Conservation (phyloP, 1,140 invertebrate species). For the Acarapis woodi region DNA sequence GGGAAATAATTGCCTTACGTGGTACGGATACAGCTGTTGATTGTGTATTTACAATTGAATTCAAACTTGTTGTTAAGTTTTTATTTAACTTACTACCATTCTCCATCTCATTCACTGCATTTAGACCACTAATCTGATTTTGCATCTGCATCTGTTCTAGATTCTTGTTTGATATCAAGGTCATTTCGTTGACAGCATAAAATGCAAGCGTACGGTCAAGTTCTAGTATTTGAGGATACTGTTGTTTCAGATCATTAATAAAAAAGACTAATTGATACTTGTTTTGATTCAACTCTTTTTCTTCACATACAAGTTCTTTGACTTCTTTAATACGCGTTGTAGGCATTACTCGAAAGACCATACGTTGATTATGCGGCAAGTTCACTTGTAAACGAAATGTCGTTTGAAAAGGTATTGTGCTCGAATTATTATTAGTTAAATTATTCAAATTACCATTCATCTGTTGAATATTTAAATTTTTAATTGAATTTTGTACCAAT, state of each 20-base stretch:
- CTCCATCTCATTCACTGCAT: neutral
- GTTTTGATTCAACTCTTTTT: conserved; percentile 38
- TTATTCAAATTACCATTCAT: neutral
- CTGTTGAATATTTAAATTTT: neutral
- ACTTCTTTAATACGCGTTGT: conserved; percentile 32
- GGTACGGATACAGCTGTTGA: neutral
- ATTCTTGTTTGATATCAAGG: conserved; percentile 10
- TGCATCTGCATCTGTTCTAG: neutral
- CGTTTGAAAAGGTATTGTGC: conserved; percentile 18
- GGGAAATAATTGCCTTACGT: neutral
- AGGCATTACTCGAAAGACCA: conserved; percentile 36
- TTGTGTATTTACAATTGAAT: neutral
- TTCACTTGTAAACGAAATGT: conserved; percentile 48
- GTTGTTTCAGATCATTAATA: neutral
- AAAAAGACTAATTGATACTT: conserved; percentile 32
- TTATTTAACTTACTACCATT: neutral
- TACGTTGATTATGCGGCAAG: conserved; percentile 47
- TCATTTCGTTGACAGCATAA: conserved; percentile 12
- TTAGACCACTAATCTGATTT: neutral
- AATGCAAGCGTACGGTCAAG: conserved; percentile 9
- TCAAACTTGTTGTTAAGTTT: neutral
- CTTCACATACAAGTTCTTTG: conserved; percentile 38
- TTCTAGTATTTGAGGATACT: conserved; percentile 10
- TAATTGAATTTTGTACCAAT: neutral
- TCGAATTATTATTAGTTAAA: neutral